Percentiles rank a stretch among this genome's conserved stretches.
Evolutionary conservation across 2,797 vertebrate genomes (phyloP).

Genomic region (Hirundo rustica): DNA sequence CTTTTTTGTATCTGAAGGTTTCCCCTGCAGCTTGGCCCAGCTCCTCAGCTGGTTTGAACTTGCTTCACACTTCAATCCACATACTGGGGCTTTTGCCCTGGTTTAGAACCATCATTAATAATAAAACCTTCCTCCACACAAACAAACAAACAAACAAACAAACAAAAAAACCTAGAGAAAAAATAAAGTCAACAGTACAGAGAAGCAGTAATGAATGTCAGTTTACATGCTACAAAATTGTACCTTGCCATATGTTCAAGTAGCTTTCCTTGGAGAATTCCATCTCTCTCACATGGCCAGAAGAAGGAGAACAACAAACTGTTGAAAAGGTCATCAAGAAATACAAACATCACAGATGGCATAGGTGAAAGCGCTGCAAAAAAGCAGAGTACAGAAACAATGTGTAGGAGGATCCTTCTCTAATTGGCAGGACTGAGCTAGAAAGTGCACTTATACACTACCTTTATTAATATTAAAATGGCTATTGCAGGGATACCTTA

Average conservation of each 20-base stretch:
- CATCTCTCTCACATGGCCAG: slow-evolving; percentile 9
- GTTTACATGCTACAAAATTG: slow-evolving; percentile 28
- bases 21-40: background rate
- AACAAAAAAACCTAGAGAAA: background rate
- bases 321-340: slow-evolving; percentile 63
- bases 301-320: slow-evolving; percentile 64
- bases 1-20: background rate
- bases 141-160: background rate
- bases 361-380: slow-evolving; percentile 54
- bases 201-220: slow-evolving; percentile 44
- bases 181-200: background rate
- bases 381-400: slow-evolving; percentile 1
- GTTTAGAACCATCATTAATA: background rate
- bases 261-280: slow-evolving; percentile 53
- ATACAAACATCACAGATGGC: slow-evolving; percentile 62
- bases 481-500: slow-evolving; percentile 3
- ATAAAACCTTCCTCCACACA: background rate
- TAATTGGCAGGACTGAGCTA: slow-evolving; percentile 31
- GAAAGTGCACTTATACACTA: slow-evolving; percentile 5
- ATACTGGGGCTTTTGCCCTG: background rate
- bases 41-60: background rate
- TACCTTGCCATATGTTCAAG: slow-evolving; percentile 59
- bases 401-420: slow-evolving; percentile 17
- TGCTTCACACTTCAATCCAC: background rate
- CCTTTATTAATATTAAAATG: slow-evolving; percentile 61